phyloP scores from a whole-genome alignment of 2,888 invertebrate genomes.

The Coelopa pilipes region DNA sequence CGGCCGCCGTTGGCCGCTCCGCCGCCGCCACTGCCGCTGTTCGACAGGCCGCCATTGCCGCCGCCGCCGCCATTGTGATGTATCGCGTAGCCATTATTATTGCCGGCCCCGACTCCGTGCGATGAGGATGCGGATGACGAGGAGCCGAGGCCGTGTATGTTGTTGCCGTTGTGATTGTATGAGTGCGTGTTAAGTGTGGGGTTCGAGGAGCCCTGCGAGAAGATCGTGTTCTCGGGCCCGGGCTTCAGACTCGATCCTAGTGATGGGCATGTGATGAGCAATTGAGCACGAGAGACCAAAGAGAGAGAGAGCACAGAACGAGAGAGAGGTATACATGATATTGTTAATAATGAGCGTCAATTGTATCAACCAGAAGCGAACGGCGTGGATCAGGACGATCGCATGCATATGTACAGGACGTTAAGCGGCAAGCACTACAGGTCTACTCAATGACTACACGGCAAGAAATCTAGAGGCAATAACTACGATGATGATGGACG shows the following conservation, averaged over 20 bases:
- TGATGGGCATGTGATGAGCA: constrained; percentile 27
- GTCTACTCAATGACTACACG: constrained; percentile 7
- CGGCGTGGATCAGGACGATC: too few species aligned
- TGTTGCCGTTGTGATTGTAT: constrained; percentile 52
- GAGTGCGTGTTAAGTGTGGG: constrained; percentile 62
- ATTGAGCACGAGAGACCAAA: constrained; percentile 26
- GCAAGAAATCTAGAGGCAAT: constrained; percentile 11
- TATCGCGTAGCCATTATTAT: constrained; percentile 40
- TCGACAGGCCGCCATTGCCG: constrained; percentile 42
- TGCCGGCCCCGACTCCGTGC: constrained; percentile 25
- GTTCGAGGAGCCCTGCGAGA: constrained; percentile 60
- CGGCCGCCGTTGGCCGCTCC: constrained; percentile 43
- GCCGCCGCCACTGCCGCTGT: constrained; percentile 39
- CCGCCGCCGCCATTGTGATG: constrained; percentile 29
- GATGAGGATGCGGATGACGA: constrained; percentile 34
- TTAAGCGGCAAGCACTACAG: background rate
- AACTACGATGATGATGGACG: constrained; percentile 2
- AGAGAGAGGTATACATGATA: constrained; percentile 36
- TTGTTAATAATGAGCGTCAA: background rate
- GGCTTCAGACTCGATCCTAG: constrained; percentile 66
- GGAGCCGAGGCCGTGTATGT: constrained; percentile 39
- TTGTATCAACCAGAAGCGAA: too few species aligned
- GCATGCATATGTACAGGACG: background rate
- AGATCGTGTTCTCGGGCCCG: constrained; percentile 62
- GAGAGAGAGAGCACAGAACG: constrained; percentile 30